Evolutionary conservation across 2,888 invertebrate species (phyloP).

Genomic region (Drosophila mettleri): DNA sequence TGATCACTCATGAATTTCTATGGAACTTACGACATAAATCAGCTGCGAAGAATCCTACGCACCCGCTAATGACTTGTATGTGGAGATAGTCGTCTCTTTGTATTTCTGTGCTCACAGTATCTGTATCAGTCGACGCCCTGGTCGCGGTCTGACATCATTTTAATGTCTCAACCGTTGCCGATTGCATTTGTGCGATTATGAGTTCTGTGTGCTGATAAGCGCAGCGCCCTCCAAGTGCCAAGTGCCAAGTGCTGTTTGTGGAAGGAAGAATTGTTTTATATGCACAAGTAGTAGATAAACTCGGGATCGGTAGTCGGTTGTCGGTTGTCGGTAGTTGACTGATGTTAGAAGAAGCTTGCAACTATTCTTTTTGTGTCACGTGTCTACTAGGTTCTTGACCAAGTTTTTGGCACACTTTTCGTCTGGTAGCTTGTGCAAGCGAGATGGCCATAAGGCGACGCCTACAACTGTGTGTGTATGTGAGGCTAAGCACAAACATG

Average conservation of each 20-base stretch:
- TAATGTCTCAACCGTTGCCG: conserved; percentile 47
- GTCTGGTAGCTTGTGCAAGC: conserved; percentile 14
- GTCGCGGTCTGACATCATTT: conserved; percentile 47
- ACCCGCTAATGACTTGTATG: conserved; percentile 47
- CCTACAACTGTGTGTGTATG: conserved; percentile 46
- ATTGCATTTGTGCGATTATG: conserved; percentile 40
- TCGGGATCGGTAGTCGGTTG: background rate
- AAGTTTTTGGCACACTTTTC: conserved; percentile 74
- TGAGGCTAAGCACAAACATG: conserved; percentile 59
- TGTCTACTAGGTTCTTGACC: conserved; percentile 48
- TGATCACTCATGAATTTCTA: conserved; percentile 73
- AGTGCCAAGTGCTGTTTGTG: background rate
- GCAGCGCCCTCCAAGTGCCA: conserved; percentile 7
- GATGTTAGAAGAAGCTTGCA: background rate
- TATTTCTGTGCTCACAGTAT: background rate
- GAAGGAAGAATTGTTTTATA: background rate
- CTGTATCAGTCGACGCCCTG: conserved; percentile 36
- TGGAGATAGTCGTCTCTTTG: conserved; percentile 32
- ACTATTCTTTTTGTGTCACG: conserved; percentile 3
- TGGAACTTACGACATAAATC: conserved; percentile 77
- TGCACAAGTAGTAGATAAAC: conserved; percentile 20
- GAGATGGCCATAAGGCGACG: conserved; percentile 49
- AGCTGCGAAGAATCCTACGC: conserved; percentile 59
- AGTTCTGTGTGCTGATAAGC: conserved; percentile 44
- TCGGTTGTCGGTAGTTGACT: background rate